Evolutionary conservation across 2,797 vertebrate genomes (phyloP).

Genomic region (Brachymystax lenok): DNA sequence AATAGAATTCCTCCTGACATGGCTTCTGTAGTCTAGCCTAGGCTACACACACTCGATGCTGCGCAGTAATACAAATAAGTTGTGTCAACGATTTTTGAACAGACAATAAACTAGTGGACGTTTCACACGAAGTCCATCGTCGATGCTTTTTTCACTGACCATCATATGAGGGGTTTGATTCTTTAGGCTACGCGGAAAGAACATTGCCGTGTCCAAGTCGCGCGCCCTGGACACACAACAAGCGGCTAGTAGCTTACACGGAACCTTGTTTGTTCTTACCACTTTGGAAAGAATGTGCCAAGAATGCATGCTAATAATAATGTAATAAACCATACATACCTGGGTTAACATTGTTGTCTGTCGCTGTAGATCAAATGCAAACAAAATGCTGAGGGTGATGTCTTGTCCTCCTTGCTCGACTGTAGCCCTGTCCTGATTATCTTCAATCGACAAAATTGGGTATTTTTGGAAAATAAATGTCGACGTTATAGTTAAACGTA

Average conservation of each 20-base stretch:
- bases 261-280: neutral
- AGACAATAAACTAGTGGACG: neutral
- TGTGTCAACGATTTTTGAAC: neutral
- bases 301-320: neutral
- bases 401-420: neutral
- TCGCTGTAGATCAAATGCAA: neutral
- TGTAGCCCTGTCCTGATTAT: neutral
- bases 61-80: neutral
- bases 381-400: neutral
- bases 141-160: neutral
- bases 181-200: neutral
- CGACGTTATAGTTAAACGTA: too few relatives aligned
- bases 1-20: conserved; percentile 5
- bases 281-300: neutral
- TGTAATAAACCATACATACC: neutral
- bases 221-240: neutral
- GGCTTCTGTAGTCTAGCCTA: neutral
- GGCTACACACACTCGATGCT: neutral
- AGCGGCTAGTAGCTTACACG: neutral
- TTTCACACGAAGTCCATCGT: neutral
- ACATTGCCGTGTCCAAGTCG: neutral
- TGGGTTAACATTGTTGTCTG: neutral
- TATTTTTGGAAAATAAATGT: neutral
- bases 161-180: neutral
- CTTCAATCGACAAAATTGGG: neutral